These are phyloP conservation scores for Aphyosemion australe DNA, from an alignment of 2,113 vertebrate genomes.

Conservation along the genomic window DNA sequence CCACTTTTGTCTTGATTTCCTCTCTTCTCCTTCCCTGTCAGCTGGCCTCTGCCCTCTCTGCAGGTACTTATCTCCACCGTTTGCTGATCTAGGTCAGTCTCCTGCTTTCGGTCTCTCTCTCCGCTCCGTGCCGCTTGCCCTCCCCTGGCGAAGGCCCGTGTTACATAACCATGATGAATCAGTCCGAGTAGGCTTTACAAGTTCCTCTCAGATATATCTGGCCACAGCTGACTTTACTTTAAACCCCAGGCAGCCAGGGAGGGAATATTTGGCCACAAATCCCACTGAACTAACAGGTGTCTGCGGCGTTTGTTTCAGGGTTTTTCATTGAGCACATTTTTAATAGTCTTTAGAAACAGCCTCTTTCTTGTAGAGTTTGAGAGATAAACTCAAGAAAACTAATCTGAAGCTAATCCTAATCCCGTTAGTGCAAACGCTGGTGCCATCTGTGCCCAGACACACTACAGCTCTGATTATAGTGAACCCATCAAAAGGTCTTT, in stretches of 20 bases:
- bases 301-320: too few species aligned
- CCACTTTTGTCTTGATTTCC: background rate
- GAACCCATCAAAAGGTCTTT: slow-evolving; percentile 64
- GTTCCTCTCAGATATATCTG: slow-evolving; percentile 55
- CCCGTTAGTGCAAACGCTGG: slow-evolving; percentile 68
- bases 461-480: slow-evolving; percentile 54
- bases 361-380: slow-evolving; percentile 14
- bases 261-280: too few species aligned
- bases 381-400: slow-evolving; percentile 41
- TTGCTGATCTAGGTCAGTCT: slow-evolving; percentile 69
- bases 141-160: slow-evolving; percentile 41
- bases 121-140: slow-evolving; percentile 32
- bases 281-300: too few species aligned
- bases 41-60: slow-evolving; percentile 22
- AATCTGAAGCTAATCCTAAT: slow-evolving; percentile 76
- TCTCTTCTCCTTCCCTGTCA: background rate
- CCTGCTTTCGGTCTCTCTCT: slow-evolving; percentile 32
- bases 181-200: slow-evolving; percentile 50
- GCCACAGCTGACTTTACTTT: slow-evolving; percentile 43
- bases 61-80: slow-evolving; percentile 58
- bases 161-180: slow-evolving; percentile 73
- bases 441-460: slow-evolving; percentile 70
- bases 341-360: background rate
- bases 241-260: slow-evolving; percentile 2
- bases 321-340: background rate